These are phyloP conservation scores for Chaenogobius annularis DNA, from an alignment of 2,113 vertebrate genomes.

Conservation along the genomic window DNA sequence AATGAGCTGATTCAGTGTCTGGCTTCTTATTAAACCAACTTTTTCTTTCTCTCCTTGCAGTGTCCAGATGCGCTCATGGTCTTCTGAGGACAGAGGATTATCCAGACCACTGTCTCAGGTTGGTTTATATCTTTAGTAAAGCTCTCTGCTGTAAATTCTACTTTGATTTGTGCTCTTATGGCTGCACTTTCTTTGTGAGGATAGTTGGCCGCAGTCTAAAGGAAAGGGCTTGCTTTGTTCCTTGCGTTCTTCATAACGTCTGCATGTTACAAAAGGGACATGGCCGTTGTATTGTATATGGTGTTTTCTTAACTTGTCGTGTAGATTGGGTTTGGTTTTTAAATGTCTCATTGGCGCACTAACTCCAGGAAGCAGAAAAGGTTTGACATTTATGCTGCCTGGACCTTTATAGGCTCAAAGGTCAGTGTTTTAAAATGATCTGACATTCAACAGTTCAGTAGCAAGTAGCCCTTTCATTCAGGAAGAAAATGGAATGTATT, in stretches of 20 bases:
- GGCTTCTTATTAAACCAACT: background rate
- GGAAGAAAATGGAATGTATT: background rate
- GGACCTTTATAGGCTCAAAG: conserved; percentile 58
- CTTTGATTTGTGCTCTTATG: background rate
- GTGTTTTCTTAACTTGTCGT: background rate
- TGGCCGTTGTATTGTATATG: background rate
- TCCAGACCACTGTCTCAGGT: conserved; percentile 79
- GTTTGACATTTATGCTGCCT: conserved; percentile 60
- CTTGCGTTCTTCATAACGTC: background rate
- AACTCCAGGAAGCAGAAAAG: conserved; percentile 39
- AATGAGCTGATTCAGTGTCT: background rate
- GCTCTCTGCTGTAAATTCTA: background rate
- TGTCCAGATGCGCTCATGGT: conserved; percentile 71
- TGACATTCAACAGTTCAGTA: conserved; percentile 50
- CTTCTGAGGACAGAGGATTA: conserved; percentile 75
- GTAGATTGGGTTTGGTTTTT: conserved; percentile 15
- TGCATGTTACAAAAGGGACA: background rate
- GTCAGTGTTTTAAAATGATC: conserved; percentile 54
- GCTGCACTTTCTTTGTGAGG: background rate
- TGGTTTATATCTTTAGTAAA: conserved; percentile 28
- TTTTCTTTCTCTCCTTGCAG: conserved; percentile 43
- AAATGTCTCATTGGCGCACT: background rate
- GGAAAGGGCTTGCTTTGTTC: background rate
- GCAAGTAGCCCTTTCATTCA: conserved; percentile 44
- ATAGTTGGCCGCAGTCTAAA: background rate